A percentile compares a stretch with the other conserved stretches of the same genome.
Evolutionary conservation across 2,797 vertebrate genomes (phyloP).

Genomic region (Botia almorhae): DNA sequence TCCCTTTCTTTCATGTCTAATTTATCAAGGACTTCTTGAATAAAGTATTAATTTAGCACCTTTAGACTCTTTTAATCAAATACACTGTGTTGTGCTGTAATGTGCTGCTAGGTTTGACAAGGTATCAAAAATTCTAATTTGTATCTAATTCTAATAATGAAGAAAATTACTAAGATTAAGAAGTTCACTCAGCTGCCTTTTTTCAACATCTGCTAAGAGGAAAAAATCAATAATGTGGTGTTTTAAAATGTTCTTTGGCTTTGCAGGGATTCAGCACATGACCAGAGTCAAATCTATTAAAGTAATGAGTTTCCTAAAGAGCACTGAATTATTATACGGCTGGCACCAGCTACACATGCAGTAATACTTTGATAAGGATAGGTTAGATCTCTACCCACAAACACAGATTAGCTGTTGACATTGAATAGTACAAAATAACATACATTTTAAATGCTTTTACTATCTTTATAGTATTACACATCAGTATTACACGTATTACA

Average conservation of each 20-base stretch:
- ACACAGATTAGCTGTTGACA: neutral
- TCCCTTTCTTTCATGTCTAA: neutral
- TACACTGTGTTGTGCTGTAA: neutral
- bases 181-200: neutral
- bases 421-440: neutral
- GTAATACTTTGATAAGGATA: neutral
- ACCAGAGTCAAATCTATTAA: neutral
- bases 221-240: neutral
- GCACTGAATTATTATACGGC: neutral
- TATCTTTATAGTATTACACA: too few species aligned
- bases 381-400: neutral
- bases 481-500: too few species aligned
- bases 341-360: neutral
- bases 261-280: too few species aligned
- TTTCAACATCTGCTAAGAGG: neutral
- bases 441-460: neutral
- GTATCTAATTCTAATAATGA: too few species aligned
- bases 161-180: neutral
- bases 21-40: neutral
- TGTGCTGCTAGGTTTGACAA: too few species aligned
- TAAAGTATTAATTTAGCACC: neutral
- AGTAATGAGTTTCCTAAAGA: neutral
- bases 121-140: neutral
- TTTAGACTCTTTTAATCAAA: neutral
- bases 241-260: neutral